Base-by-base conservation (phyloP, 2,113 vertebrate species). In the Bombycilla garrulus region DNA sequence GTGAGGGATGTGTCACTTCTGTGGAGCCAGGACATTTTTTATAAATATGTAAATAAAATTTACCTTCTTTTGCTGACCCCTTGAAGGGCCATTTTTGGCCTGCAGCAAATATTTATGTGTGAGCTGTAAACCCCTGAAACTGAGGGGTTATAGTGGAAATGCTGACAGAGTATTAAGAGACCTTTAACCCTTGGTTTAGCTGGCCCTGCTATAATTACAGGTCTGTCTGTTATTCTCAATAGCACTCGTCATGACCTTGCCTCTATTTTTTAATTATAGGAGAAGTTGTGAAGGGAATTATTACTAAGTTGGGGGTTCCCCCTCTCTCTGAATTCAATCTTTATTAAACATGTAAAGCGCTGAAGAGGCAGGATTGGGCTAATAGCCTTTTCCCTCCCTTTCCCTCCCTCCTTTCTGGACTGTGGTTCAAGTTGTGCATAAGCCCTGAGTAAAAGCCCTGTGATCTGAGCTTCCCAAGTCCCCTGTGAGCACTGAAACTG, bases 91-190 rank as follows among this genome's bases (percentile, higher is more conserved):
- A 70, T 74, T 93, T 97, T 96, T 93, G 87, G 89, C 95, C 92
- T 97, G 97, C 97, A 96, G 95, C 96, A 96, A 97, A 97, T 97
- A 97, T 97, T 97, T 97, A 96, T 95, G 82, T 88, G 86, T 6
- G 47, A 91, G 88, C 82, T 96, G 38, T 97, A 97, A 97, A 97
- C 96, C 95, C 93, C 82, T 97, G 96, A 97, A 96, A 97, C 73
- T 90, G 69, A 95, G 77, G 77, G 90, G 90, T 94, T 95, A 89
- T 95, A 96, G 72, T 89, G 86, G 88, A 95, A 97, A 97, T 93
- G 88, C 92, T 96, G 95, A 95, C 89, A 97, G 93, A 96, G 85
- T 96, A 94, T 92, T 96, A 97, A 95, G 93, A 96, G 96, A 95
- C 94, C 95, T 93, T 97, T 96, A 93, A 92, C 92, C 94, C 84